Base-by-base conservation (phyloP, 2,888 invertebrate genomes). In the Sipha maydis region DNA sequence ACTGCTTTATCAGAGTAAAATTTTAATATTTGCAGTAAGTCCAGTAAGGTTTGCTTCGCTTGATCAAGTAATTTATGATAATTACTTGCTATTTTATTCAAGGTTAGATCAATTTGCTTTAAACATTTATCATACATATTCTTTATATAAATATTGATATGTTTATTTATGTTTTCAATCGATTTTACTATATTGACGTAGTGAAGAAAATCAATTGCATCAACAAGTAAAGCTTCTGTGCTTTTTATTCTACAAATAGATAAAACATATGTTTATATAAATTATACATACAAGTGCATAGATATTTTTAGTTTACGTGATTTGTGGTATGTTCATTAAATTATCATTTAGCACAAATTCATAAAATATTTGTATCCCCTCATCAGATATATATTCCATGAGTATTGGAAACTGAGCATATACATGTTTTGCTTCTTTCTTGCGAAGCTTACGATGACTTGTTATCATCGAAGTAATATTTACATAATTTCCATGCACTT, bases 281-380 rank as follows among this genome's bases (percentile, higher is more conserved):
- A 67, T 54, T 31, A 77, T 1, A 31, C 17, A 28, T 19, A 9
- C 61, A 25, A 21, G 34, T 38, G 9, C 56, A 61, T 48, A 5
- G 34, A n/a, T 41, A 19, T 77, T 69, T n/a, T 77, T 19, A 69
- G 69, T 31, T 85, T 69, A 85, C 85, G n/a, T 31, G 4, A 78
- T 41, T 1, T 4, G 48, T 77, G 77, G 85, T 17, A 61, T 4
- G 41, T 54, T 0, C 5, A 2, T 3, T 67, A 88, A 8, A 82
- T 88, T 80, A 7, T 61, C 48, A 19, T 82, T 82, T 9, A 75
- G 11, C 1, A 0, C 25, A 8, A 88, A 3, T n/a, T 88, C 88
- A 9, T 61, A 5, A 25, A 38, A 21, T 82, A 88, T 75, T 48
- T 48, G 11, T 5, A 9, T 31, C 17, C 14, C 48, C n/a, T 76